These are phyloP conservation scores for Portunus trituberculatus DNA, from an alignment of 1,140 invertebrate genomes.

Conservation along the genomic window DNA sequence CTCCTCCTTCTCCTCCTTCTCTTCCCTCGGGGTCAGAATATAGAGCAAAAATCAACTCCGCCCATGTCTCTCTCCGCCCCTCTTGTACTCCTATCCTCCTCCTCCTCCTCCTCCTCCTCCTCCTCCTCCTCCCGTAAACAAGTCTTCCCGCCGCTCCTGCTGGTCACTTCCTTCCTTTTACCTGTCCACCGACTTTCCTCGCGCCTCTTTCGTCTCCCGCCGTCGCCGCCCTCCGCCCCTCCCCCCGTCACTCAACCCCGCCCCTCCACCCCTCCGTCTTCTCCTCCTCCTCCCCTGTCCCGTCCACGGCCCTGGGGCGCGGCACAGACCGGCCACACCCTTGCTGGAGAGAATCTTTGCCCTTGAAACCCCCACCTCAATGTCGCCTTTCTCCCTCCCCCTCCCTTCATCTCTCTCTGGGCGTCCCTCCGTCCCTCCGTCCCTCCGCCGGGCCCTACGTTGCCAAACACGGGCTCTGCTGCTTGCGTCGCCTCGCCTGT, in stretches of 20 bases:
- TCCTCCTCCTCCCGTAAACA: background rate
- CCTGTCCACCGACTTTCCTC: background rate
- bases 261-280: background rate
- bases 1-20: conserved; percentile 34
- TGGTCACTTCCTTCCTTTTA: background rate
- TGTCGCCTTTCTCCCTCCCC: conserved; percentile 47
- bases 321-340: conserved; percentile 53
- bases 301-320: conserved; percentile 37
- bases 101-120: background rate
- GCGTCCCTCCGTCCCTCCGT: background rate
- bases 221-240: background rate
- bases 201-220: background rate
- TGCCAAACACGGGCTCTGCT: conserved; percentile 33
- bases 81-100: background rate
- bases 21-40: background rate
- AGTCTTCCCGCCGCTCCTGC: background rate
- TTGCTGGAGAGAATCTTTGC: conserved; percentile 57
- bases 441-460: background rate
- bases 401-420: background rate
- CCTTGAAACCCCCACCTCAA: conserved; percentile 57
- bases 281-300: background rate
- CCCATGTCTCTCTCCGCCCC: background rate
- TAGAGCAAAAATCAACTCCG: background rate
- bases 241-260: background rate
- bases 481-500: conserved; percentile 30